Conservation (phyloP, 2,888 invertebrate genomes). For the Microchrysa polita region DNA sequence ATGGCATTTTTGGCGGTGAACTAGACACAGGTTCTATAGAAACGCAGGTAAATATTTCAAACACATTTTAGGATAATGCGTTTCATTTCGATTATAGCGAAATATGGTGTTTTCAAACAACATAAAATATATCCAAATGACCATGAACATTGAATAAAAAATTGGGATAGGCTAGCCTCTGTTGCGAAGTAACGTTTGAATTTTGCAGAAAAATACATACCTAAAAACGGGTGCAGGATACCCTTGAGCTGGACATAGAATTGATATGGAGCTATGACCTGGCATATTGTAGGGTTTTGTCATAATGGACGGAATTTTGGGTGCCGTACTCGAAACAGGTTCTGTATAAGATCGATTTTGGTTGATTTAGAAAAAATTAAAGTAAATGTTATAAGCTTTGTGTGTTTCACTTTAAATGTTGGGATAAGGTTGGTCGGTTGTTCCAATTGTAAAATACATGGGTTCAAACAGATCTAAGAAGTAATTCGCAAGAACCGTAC, state of each 20-base stretch:
- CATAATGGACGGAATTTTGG: constrained; percentile 59
- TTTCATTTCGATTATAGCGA: background rate
- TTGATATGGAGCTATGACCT: constrained; percentile 48
- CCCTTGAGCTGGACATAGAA: constrained; percentile 76
- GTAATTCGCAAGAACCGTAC: too few species aligned
- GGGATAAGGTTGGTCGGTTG: too few species aligned
- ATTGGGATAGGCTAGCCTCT: too few species aligned
- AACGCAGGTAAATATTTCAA: too few species aligned
- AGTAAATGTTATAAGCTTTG: too few species aligned
- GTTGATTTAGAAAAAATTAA: too few species aligned
- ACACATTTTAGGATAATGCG: background rate
- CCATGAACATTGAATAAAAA: too few species aligned
- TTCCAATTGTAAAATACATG: too few species aligned
- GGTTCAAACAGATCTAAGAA: too few species aligned
- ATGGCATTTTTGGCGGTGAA: constrained; percentile 66
- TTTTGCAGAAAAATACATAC: constrained; percentile 60
- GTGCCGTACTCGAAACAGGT: constrained; percentile 67
- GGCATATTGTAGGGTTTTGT: constrained; percentile 48
- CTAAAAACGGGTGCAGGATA: constrained; percentile 75
- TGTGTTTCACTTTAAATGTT: too few species aligned
- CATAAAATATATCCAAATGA: too few species aligned
- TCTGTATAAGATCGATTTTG: constrained; percentile 60
- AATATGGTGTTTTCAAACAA: background rate
- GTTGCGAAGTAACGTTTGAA: too few species aligned
- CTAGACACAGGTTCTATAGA: constrained; percentile 66